Evolutionary conservation across 2,888 invertebrate genomes (phyloP).

Genomic region (Panopea generosa): DNA sequence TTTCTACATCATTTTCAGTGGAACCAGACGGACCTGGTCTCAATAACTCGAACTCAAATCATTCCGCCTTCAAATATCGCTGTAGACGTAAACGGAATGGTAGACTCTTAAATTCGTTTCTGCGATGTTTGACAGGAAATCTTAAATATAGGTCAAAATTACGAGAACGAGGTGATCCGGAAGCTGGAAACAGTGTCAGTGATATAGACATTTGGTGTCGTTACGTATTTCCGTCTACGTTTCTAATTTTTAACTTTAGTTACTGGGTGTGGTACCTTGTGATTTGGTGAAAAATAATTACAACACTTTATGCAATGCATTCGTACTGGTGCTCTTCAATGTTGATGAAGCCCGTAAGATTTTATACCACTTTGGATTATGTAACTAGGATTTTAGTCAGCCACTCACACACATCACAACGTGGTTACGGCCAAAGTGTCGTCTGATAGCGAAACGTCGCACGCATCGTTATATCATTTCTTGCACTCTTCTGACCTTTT

Average conservation of each 20-base stretch:
- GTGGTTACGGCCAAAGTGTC: no score
- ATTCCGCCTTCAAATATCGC: not conserved
- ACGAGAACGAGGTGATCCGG: slow-evolving; percentile 59
- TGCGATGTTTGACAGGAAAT: slow-evolving; percentile 75
- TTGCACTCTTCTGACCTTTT: no score
- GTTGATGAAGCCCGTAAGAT: no score
- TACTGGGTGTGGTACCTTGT: slow-evolving; percentile 89
- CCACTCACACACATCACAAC: no score
- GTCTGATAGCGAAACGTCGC: no score
- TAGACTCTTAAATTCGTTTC: slow-evolving; percentile 51
- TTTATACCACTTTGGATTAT: no score
- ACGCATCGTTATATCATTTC: no score
- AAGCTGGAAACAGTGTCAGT: slow-evolving; percentile 89
- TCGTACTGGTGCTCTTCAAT: no score
- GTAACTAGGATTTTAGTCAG: no score
- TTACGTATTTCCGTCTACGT: slow-evolving; percentile 93
- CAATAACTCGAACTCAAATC: not conserved
- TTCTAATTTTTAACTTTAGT: slow-evolving; percentile 93
- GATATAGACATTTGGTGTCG: slow-evolving; percentile 93
- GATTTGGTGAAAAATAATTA: slow-evolving; percentile 19
- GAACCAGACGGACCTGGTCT: not conserved
- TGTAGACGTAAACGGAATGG: slow-evolving; percentile 8
- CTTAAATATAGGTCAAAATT: slow-evolving; percentile 66
- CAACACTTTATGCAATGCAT: not conserved
- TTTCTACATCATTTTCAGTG: not conserved